phyloP scores from a whole-genome alignment of 2,888 invertebrate species.

The Crioceris asparagi region DNA sequence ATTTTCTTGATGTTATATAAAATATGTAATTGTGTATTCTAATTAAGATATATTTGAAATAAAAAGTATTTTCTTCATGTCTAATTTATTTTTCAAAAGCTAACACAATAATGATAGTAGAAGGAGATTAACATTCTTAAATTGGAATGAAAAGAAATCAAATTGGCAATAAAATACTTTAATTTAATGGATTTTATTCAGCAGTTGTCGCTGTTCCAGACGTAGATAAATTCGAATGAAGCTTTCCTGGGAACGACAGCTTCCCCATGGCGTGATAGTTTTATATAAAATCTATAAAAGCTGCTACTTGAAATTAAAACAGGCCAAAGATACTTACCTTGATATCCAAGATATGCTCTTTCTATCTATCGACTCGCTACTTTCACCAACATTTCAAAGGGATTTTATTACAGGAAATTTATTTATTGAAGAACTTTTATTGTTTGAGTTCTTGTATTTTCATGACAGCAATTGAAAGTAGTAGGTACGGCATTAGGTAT shows the following conservation, averaged over 20 bases:
- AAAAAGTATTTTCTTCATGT: no score
- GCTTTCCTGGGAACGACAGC: constrained; percentile 5
- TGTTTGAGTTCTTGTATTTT: constrained; percentile 40
- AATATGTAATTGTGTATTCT: no score
- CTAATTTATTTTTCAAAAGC: no score
- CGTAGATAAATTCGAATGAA: constrained; percentile 5
- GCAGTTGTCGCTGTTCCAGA: constrained; percentile 12
- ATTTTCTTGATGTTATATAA: no score
- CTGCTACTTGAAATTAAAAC: constrained; percentile 26
- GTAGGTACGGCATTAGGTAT: no score
- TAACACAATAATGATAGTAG: no score
- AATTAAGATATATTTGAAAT: no score
- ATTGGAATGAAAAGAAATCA: constrained; percentile 3
- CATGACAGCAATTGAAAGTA: constrained; percentile 39
- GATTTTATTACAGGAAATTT: constrained; percentile 36
- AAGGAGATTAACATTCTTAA: neutral
- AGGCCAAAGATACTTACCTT: constrained; percentile 30
- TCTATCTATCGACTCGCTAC: constrained; percentile 29
- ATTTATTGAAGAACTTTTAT: constrained; percentile 39
- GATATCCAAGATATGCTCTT: constrained; percentile 31
- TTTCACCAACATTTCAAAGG: constrained; percentile 20
- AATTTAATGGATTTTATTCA: constrained; percentile 10
- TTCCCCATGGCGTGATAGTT: constrained; percentile 12
- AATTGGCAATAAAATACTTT: constrained; percentile 5
- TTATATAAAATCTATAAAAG: constrained; percentile 23